Percentiles rank a stretch among this genome's conserved stretches.
Evolutionary conservation across 35 echinoderm and acorn worm species (phyloP).

Genomic region (Ophioderma brevispina): DNA sequence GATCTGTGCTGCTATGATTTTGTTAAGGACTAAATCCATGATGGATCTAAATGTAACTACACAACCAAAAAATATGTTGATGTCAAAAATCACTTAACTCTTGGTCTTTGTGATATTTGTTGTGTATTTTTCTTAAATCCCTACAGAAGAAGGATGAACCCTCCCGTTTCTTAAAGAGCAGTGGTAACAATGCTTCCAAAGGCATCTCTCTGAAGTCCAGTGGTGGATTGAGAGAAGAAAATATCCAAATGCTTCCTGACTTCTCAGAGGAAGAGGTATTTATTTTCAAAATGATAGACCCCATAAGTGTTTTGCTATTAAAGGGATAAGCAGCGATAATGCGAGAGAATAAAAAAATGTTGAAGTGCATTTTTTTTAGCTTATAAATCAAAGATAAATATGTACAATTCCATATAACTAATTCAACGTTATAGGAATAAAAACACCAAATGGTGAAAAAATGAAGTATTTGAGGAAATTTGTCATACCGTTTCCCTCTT

Average conservation of each 20-base stretch:
- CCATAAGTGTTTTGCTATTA: too few relatives aligned
- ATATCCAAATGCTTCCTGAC: conserved; percentile 86
- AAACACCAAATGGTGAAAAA: not conserved
- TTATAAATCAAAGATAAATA: too few relatives aligned
- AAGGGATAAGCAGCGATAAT: too few relatives aligned
- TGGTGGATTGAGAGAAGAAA: conserved; percentile 77
- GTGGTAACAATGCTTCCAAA: not conserved
- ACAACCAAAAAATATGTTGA: too few relatives aligned
- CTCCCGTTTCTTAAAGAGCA: conserved; percentile 35
- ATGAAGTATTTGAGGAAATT: not conserved
- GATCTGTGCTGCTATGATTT: not conserved
- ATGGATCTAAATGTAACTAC: too few relatives aligned
- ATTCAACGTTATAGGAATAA: too few relatives aligned
- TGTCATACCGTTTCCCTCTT: too few relatives aligned
- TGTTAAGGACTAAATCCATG: too few relatives aligned
- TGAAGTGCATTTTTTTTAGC: too few relatives aligned
- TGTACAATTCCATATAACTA: not conserved
- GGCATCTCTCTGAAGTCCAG: conserved; percentile 16
- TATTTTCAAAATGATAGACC: not conserved
- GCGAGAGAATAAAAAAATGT: too few relatives aligned
- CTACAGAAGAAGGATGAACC: conserved; percentile 38
- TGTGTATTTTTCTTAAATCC: not conserved
- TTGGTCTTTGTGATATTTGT: too few relatives aligned
- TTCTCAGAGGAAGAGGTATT: conserved; percentile 83
- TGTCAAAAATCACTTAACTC: too few relatives aligned